phyloP scores from a whole-genome alignment of 2,797 vertebrate species.

The Leptodactylus fallax region DNA sequence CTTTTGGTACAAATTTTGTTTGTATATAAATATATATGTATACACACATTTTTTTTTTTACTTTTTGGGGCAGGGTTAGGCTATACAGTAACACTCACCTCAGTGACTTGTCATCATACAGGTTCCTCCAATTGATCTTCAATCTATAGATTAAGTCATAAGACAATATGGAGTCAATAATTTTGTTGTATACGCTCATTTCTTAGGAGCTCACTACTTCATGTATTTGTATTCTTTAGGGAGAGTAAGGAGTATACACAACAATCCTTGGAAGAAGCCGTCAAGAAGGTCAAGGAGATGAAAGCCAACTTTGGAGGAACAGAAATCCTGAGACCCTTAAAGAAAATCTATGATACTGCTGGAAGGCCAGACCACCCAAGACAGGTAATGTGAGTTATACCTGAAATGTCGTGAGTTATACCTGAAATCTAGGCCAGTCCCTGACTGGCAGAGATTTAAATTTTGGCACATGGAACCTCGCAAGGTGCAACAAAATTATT shows the following conservation, averaged over 20 bases:
- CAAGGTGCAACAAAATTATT: too few species aligned
- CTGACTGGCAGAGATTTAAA: too few species aligned
- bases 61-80: not conserved
- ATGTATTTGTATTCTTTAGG: slow-evolving; percentile 64
- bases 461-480: too few species aligned
- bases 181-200: not conserved
- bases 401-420: not conserved
- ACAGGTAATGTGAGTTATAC: slow-evolving; percentile 77
- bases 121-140: not conserved
- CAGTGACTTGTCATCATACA: not conserved
- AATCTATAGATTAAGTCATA: not conserved
- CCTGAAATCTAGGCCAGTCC: not conserved
- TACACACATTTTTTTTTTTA: not conserved
- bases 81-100: not conserved
- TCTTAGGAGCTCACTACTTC: not conserved
- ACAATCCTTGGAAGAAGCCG: slow-evolving; percentile 76
- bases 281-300: slow-evolving; percentile 72
- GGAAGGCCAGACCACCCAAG: slow-evolving; percentile 68
- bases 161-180: not conserved
- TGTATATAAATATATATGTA: not conserved
- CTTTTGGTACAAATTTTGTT: not conserved
- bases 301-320: slow-evolving; percentile 74
- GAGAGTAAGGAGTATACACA: slow-evolving; percentile 80
- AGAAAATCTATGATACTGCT: slow-evolving; percentile 71
- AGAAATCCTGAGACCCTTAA: slow-evolving; percentile 74